Conservation (phyloP, 1,140 invertebrate species). For the Popillia japonica region DNA sequence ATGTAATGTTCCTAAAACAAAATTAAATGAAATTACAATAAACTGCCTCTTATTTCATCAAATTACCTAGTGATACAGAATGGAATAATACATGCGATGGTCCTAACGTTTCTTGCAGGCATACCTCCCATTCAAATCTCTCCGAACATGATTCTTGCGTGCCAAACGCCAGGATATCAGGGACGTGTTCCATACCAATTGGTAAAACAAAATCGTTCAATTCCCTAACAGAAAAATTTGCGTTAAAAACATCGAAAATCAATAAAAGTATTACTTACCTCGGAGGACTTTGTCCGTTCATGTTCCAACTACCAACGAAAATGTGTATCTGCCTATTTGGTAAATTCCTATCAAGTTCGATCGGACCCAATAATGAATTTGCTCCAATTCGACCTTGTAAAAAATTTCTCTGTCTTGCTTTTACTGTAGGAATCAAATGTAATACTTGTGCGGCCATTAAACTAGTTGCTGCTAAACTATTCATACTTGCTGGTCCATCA, state of each 20-base stretch:
- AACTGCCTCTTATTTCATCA: neutral
- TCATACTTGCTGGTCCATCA: constrained; percentile 65
- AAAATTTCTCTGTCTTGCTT: constrained; percentile 82
- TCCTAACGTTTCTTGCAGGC: constrained; percentile 89
- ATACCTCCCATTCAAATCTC: constrained; percentile 89
- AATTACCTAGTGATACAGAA: constrained; percentile 73
- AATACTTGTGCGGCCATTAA: constrained; percentile 79
- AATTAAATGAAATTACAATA: neutral
- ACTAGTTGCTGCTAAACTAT: constrained; percentile 76
- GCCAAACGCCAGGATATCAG: constrained; percentile 91
- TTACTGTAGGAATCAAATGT: constrained; percentile 79
- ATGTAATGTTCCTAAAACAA: constrained; percentile 78
- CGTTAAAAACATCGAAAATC: no score
- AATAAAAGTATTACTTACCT: constrained; percentile 66
- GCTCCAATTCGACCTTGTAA: constrained; percentile 80
- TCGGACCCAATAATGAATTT: constrained; percentile 80
- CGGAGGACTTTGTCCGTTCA: constrained; percentile 85
- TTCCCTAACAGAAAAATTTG: no score
- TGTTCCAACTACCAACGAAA: constrained; percentile 96
- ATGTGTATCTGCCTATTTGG: constrained; percentile 85
- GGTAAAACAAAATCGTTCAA: constrained; percentile 91
- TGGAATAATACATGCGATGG: constrained; percentile 88
- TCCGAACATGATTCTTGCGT: constrained; percentile 91
- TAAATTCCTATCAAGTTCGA: constrained; percentile 85
- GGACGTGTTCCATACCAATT: constrained; percentile 80